Base-by-base conservation (phyloP, 2,888 invertebrate genomes). In the Brenthis ino region DNA sequence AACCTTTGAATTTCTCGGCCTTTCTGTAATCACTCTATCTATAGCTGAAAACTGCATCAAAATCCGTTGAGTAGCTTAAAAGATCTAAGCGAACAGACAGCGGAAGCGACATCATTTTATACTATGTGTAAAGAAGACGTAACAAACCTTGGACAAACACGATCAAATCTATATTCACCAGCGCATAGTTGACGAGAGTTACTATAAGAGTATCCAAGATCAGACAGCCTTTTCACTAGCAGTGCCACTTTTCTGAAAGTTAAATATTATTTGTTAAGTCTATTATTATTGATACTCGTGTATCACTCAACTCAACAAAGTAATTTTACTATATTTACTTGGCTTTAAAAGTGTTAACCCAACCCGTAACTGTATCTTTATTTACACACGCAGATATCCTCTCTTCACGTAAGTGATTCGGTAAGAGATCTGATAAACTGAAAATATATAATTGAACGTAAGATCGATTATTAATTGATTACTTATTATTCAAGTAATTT, bases 291-390 rank as follows among this genome's bases (percentile, higher is more conserved):
- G 37, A 43, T 11, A 28, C 28, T 28, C 4, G 3, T 43, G 37
- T 3, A 11, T 43, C 11, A 43, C 37, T 43, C 8, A 43, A 43
- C 37, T 8, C 37, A 6, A 37, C 37, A 43, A 43, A 8, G 14
- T 20, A 47, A 47, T 24, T 6, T 48, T 37, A 33, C 51, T 43
- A 14, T 56, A 82, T 84, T 83, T 83, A 95, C 96, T 94, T 94
- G 4, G 95, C 89, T 84, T 95, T 95, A 75, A 95, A 95, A 0
- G 95, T 95, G 87, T 97, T 97, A 13, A 97, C 95, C 97, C 97
- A 97, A 73, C 96, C 97, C 0, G 96, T 96, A 1, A 96, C 95
- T 0, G 94, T 89, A 43, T 94, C 85, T 74, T 93, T 87, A 76
- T 90, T 83, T 47, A 89, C 84, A 65, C 94, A 94, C 65, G 94